A percentile compares a stretch with the other conserved stretches of the same genome.
phyloP scores from a whole-genome alignment of 2,888 invertebrate species.

The Ophraella communa region DNA sequence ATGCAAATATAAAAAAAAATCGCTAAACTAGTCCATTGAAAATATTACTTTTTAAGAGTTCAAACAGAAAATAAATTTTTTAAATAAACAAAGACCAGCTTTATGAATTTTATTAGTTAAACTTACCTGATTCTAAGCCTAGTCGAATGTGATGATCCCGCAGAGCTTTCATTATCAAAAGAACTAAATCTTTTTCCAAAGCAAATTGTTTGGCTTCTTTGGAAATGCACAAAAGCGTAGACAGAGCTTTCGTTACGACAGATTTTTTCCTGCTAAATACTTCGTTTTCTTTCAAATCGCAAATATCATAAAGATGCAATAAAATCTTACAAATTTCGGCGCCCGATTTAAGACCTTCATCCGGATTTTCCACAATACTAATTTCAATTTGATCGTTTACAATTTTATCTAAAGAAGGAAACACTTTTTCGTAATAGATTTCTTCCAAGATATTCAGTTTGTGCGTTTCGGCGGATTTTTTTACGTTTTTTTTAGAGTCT shows the following conservation, averaged over 20 bases:
- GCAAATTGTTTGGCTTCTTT: slow-evolving; percentile 60
- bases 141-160: slow-evolving; percentile 60
- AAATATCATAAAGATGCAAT: slow-evolving; percentile 59
- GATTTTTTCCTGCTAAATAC: slow-evolving; percentile 54
- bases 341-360: slow-evolving; percentile 51
- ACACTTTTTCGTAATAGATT: slow-evolving; percentile 47
- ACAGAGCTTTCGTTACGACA: slow-evolving; percentile 57
- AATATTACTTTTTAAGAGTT: too few relatives aligned
- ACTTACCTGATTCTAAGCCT: slow-evolving; percentile 58
- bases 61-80: too few relatives aligned
- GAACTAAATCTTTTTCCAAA: slow-evolving; percentile 55
- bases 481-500: not conserved
- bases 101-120: too few relatives aligned
- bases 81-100: too few relatives aligned
- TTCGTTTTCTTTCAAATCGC: slow-evolving; percentile 53
- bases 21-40: too few relatives aligned
- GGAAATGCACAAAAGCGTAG: slow-evolving; percentile 61
- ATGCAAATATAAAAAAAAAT: too few relatives aligned
- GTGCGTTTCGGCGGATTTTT: slow-evolving; percentile 21
- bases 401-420: slow-evolving; percentile 20
- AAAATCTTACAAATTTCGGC: slow-evolving; percentile 61
- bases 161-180: slow-evolving; percentile 55
- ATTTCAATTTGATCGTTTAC: slow-evolving; percentile 35
- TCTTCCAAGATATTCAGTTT: slow-evolving; percentile 46
- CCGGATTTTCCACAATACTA: slow-evolving; percentile 36